Conservation (phyloP, 2,113 vertebrate genomes). For the Campylorhamphus procurvoides region DNA sequence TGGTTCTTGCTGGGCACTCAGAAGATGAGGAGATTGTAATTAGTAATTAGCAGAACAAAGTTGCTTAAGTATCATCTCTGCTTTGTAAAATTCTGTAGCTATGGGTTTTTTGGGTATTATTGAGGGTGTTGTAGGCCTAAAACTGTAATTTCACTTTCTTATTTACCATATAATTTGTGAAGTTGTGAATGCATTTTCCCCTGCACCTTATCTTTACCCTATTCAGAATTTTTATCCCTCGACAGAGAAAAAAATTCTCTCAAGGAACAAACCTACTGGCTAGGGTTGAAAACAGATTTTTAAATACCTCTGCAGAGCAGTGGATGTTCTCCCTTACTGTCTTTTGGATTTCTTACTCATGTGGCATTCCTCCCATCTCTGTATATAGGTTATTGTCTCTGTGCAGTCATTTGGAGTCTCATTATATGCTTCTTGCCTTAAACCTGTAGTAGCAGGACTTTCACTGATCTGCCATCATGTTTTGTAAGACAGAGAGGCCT, state of each 20-base stretch:
- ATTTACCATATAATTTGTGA: background rate
- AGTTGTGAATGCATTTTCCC: background rate
- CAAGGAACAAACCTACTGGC: background rate
- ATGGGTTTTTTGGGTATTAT: background rate
- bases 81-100: background rate
- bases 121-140: background rate
- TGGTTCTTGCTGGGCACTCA: background rate
- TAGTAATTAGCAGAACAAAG: background rate
- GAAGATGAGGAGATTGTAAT: background rate
- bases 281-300: background rate
- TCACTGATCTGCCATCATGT: background rate
- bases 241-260: background rate
- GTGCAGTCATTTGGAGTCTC: background rate
- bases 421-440: background rate
- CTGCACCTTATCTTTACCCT: background rate
- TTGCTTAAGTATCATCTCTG: background rate
- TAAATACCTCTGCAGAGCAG: background rate
- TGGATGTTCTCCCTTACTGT: background rate
- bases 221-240: background rate
- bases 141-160: background rate
- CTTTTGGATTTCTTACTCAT: background rate
- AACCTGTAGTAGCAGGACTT: background rate
- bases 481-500: background rate
- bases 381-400: background rate
- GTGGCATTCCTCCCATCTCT: background rate